A percentile compares a stretch with the other conserved stretches of the same genome.
These are phyloP conservation scores for Hypsopygia costalis DNA, from an alignment of 2,888 invertebrate genomes.

Conservation along the genomic window DNA sequence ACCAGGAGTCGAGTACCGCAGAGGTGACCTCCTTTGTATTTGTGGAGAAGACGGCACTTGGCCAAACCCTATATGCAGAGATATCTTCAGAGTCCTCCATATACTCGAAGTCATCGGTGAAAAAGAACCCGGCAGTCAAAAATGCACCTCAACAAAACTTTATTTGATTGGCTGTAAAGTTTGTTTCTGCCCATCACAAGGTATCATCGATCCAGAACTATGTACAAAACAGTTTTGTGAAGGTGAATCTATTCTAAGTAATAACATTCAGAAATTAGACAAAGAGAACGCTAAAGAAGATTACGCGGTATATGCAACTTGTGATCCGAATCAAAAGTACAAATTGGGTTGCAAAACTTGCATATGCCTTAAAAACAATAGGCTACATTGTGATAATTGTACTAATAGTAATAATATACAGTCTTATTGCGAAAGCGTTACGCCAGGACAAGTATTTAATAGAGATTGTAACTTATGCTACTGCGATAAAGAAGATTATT, in stretches of 20 bases:
- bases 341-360: constrained; percentile 76
- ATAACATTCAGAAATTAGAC: constrained; percentile 11
- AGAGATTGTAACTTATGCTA: constrained; percentile 76
- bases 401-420: constrained; percentile 25
- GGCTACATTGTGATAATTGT: constrained; percentile 64
- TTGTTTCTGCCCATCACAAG: constrained; percentile 49
- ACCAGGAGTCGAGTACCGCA: constrained; percentile 49
- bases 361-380: constrained; percentile 63
- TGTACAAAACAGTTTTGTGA: constrained; percentile 50
- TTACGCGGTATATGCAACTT: constrained; percentile 45
- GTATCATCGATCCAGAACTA: constrained; percentile 32
- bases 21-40: constrained; percentile 44
- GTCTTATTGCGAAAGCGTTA: constrained; percentile 30
- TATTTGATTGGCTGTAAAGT: constrained; percentile 59
- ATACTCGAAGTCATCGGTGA: constrained; percentile 32
- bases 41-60: constrained; percentile 59
- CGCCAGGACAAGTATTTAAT: constrained; percentile 51
- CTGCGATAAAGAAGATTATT: constrained; percentile 58
- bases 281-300: constrained; percentile 10
- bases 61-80: constrained; percentile 64
- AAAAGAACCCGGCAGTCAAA: constrained; percentile 21
- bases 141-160: constrained; percentile 42
- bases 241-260: constrained; percentile 26
- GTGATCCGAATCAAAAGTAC: constrained; percentile 56
- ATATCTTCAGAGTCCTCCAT: constrained; percentile 50